Evolutionary conservation across 2,113 vertebrate genomes (phyloP).

Genomic region (Pungitius pungitius): DNA sequence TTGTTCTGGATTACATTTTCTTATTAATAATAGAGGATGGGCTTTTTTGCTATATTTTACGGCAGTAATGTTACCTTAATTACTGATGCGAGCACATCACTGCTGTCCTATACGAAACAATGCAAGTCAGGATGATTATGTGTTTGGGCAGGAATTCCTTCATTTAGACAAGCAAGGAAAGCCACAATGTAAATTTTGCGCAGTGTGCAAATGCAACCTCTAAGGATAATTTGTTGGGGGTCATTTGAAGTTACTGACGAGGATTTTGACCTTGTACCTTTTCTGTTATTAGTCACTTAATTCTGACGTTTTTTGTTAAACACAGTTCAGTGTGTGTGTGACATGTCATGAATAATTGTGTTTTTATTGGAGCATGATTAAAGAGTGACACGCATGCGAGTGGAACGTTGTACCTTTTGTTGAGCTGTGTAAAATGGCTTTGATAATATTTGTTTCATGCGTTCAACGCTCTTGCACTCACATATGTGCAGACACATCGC

Average conservation of each 20-base stretch:
- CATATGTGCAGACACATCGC: constrained; percentile 16
- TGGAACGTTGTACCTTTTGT: constrained; percentile 3
- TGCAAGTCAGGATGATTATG: constrained; percentile 40
- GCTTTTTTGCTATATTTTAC: not conserved
- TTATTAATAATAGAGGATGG: not conserved
- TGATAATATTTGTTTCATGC: constrained; percentile 1
- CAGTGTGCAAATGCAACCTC: not conserved
- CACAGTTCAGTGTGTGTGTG: not conserved
- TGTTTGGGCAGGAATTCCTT: constrained; percentile 52
- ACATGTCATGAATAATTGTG: not conserved
- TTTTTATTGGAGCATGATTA: constrained; percentile 4
- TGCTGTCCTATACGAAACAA: constrained; percentile 17
- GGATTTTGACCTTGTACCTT: not conserved
- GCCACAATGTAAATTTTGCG: constrained; percentile 7
- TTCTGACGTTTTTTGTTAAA: not conserved
- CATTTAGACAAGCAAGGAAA: constrained; percentile 14
- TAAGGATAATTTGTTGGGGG: not conserved
- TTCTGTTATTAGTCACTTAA: constrained; percentile 9
- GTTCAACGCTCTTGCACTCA: not conserved
- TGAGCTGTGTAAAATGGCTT: not conserved
- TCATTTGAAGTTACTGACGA: not conserved
- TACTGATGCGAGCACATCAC: not conserved
- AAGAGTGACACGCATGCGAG: not conserved
- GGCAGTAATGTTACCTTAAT: not conserved
- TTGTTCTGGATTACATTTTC: not conserved